Base-by-base conservation (phyloP, 2,888 invertebrate genomes). In the Agrotis clavis region DNA sequence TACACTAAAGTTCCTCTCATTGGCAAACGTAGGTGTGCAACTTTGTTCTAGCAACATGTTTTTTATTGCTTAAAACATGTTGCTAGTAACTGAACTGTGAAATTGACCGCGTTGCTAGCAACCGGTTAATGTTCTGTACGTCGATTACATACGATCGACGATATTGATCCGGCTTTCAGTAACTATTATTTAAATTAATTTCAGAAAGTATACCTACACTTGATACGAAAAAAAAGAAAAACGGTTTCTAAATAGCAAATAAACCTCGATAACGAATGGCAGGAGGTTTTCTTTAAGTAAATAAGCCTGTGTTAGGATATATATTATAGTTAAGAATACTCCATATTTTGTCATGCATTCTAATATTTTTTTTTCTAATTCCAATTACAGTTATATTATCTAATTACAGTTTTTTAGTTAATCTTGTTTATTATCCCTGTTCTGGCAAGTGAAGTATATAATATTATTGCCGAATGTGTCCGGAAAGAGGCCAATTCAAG, bases 351-450 rank as follows among this genome's bases (percentile, higher is more conserved):
- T 35, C 35, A 30, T 30, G 5, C 30, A 30, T 3, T 30, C 30
- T 4, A 5, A 30, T 30, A n/a, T n/a, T n/a, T n/a, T n/a, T n/a
- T n/a, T n/a, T n/a, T n/a, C n/a, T n/a, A n/a, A n/a, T n/a, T n/a
- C n/a, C n/a, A n/a, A n/a, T n/a, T n/a, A n/a, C n/a, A n/a, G n/a
- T 30, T 1, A n/a, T 51, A 21, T 74, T 61, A n/a, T 50, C 67
- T 11, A 14, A 54, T 61, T 56, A 13, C 51, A 74, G 35, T 67
- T 56, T 56, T 35, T 74, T 45, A 67, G n/a, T 13, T 18, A 35
- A 14, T 47, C 35, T 13, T 61, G 16, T 50, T 18, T 35, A 50
- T 60, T 45, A 19, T 16, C 14, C 9, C 18, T 41, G 9, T 13
- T 19, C 1, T 41, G 21, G 21, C 56, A 56, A 67, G 30, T 25